These are phyloP conservation scores for Catharus fuscescens DNA, from an alignment of 2,113 vertebrate genomes.

Conservation along the genomic window DNA sequence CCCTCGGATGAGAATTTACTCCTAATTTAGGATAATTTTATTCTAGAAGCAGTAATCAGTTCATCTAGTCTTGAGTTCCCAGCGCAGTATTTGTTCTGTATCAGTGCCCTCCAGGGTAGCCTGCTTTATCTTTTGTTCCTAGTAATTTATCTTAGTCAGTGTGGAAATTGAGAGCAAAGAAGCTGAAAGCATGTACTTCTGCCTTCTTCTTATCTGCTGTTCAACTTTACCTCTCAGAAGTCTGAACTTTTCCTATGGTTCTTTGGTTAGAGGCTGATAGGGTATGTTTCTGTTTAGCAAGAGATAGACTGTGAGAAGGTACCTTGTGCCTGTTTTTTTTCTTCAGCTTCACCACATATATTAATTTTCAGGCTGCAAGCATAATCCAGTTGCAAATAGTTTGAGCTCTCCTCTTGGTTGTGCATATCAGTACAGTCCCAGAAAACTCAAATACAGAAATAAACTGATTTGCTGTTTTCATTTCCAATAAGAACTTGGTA, in stretches of 20 bases:
- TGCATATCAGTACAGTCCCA: background rate
- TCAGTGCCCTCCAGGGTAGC: background rate
- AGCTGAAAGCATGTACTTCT: background rate
- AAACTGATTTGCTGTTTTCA: background rate
- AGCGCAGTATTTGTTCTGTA: background rate
- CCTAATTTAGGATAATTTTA: background rate
- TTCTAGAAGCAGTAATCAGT: background rate
- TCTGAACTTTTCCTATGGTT: background rate
- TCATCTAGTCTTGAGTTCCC: background rate
- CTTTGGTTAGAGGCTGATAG: background rate
- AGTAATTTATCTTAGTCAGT: background rate
- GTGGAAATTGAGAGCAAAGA: background rate
- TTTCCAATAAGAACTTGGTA: background rate
- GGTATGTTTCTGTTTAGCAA: background rate
- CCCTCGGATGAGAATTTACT: background rate
- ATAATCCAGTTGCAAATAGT: background rate
- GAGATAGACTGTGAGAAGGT: background rate
- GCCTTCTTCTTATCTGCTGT: background rate
- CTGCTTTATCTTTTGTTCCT: background rate
- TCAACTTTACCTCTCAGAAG: background rate
- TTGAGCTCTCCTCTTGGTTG: background rate
- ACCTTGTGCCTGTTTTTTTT: background rate
- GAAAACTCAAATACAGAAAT: background rate
- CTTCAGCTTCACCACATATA: background rate
- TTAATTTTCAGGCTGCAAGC: background rate